Evolutionary conservation across 2,797 vertebrate genomes (phyloP).

Genomic region (Etheostoma perlongum): DNA sequence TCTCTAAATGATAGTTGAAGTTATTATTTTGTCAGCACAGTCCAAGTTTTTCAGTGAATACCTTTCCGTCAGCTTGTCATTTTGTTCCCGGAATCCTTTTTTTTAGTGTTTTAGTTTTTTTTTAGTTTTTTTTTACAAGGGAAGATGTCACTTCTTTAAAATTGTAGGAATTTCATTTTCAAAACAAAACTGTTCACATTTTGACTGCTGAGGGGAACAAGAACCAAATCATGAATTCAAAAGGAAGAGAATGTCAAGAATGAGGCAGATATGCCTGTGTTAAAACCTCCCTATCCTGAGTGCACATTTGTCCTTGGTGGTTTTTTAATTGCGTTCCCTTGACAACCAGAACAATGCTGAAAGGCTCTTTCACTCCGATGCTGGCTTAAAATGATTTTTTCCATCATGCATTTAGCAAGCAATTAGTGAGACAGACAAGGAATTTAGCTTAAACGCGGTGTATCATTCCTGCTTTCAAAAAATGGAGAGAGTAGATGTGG

Average conservation of each 20-base stretch:
- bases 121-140: not conserved
- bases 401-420: constrained; percentile 82
- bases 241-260: constrained; percentile 43
- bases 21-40: constrained; percentile 25
- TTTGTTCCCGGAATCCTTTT: constrained; percentile 18
- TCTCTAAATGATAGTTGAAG: not conserved
- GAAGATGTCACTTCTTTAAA: constrained; percentile 37
- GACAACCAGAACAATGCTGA: constrained; percentile 82
- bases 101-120: not conserved
- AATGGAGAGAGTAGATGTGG: constrained; percentile 60
- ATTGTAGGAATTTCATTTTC: constrained; percentile 33
- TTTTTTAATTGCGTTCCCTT: constrained; percentile 78
- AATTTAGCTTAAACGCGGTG: constrained; percentile 77
- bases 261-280: constrained; percentile 44
- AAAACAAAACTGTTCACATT: constrained; percentile 46
- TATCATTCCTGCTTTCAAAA: constrained; percentile 75
- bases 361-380: constrained; percentile 74
- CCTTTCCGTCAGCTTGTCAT: constrained; percentile 14
- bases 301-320: constrained; percentile 73
- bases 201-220: constrained; percentile 43
- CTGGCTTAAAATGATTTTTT: constrained; percentile 81
- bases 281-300: constrained; percentile 69
- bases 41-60: constrained; percentile 9
- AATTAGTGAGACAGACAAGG: constrained; percentile 81
- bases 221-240: constrained; percentile 54